Base-by-base conservation (phyloP, 2,888 invertebrate genomes). In the Ceriagrion tenellum region DNA sequence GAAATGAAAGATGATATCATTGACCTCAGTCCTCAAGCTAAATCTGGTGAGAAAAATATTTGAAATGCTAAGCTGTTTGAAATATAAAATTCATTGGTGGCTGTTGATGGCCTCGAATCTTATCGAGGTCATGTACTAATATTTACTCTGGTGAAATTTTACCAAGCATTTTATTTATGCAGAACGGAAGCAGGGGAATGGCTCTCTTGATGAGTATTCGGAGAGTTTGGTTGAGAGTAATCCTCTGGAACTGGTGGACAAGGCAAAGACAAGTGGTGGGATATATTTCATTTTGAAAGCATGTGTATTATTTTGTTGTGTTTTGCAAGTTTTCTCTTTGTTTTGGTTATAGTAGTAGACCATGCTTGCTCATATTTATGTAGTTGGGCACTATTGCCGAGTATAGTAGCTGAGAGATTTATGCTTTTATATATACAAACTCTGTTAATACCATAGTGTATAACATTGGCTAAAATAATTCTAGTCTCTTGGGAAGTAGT, bases 1-100 rank as follows among this genome's bases (percentile, higher is more conserved):
- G 98, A 98, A 96, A 97, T 98, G 96, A 97, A 98, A 95, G 98
- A 98, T 96, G 98, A 98, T 96, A 97, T 98, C 95, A 97, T 97
- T 95, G 97, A 97, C 93, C 95, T 97, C 30, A 96, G 96, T 47
- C 95, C 96, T 10, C 90, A 95, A 20, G 81, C 63, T 16, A 95
- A 95, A 23, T 90, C 55, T 30, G 95, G 95, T 95, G 89, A 95
- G 89, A 69, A 55, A 74, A 59, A 40, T 56, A 26, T 88, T 40
- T 20, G n/a, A 69, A 47, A 26, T 30, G 30, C 90, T 40, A 13
- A 69, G 40, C 30, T 63, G 16, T 13, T 63, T 93, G 40, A 10
- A 59, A n/a, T 93, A 30, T 93, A 55, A n/a, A 26, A 26, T 47
- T 55, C 30, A 35, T 81, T 35, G 30, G 26, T 16, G 30, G 81